A percentile compares a stretch with the other conserved stretches of the same genome.
Evolutionary conservation across 2,797 vertebrate species (phyloP).

Genomic region (Eleutherodactylus coqui): DNA sequence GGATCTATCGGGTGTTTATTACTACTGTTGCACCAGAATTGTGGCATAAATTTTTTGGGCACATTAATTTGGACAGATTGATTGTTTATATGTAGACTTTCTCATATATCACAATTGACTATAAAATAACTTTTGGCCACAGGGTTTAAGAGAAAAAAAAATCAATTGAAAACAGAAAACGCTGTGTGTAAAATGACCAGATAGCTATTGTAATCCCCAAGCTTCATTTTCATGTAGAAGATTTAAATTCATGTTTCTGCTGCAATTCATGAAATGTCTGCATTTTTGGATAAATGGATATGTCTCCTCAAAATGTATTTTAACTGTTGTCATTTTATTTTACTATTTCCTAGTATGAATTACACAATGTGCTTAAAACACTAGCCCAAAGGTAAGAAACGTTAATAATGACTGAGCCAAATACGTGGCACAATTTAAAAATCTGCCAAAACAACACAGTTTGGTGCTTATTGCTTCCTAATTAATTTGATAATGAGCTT

Average conservation of each 20-base stretch:
- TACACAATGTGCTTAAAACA: slow-evolving; percentile 9
- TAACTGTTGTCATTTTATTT: background rate
- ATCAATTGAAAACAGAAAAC: background rate
- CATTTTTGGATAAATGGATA: background rate
- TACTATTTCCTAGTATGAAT: background rate
- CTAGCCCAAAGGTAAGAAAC: slow-evolving; percentile 64
- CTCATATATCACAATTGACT: no score
- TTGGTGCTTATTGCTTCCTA: slow-evolving; percentile 81
- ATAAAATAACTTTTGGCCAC: no score
- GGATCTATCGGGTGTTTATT: no score
- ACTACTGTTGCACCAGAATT: no score
- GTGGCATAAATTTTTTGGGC: no score
- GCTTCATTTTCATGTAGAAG: background rate
- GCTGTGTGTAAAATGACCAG: background rate
- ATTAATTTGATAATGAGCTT: slow-evolving; percentile 86
- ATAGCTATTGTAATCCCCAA: background rate
- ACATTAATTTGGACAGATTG: no score
- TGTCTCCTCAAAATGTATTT: background rate
- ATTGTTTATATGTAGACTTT: no score
- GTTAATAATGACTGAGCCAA: slow-evolving; percentile 71
- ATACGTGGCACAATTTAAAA: slow-evolving; percentile 73
- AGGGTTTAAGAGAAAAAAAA: no score
- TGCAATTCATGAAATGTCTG: no score
- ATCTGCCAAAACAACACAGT: slow-evolving; percentile 79
- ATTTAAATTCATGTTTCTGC: background rate